Evolutionary conservation across 2,888 invertebrate genomes (phyloP).

Genomic region (Phania funesta): DNA sequence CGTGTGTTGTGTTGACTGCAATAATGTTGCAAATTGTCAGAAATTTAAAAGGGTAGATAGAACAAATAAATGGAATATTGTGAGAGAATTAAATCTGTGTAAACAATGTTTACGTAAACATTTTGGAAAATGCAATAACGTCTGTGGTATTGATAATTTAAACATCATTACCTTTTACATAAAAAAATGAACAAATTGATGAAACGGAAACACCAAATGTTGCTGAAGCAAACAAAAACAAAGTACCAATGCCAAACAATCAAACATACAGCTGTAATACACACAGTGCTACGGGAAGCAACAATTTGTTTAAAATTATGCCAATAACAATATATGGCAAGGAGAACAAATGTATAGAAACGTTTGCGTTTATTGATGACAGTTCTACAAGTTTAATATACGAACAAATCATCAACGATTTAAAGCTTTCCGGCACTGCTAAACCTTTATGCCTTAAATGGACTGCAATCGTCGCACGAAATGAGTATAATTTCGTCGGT

Average conservation of each 20-base stretch:
- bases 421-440: slow-evolving; percentile 20
- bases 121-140: slow-evolving; percentile 1
- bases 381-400: slow-evolving; percentile 28
- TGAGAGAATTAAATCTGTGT: slow-evolving; percentile 18
- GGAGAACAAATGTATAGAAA: not conserved
- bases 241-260: not conserved
- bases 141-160: not conserved
- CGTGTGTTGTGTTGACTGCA: not conserved
- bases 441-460: slow-evolving; percentile 26
- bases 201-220: not conserved
- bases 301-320: not conserved
- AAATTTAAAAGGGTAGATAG: not conserved
- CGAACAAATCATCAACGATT: slow-evolving; percentile 23
- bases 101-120: slow-evolving; percentile 28
- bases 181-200: not conserved
- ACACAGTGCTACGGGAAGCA: not conserved
- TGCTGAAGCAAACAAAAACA: not conserved
- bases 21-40: slow-evolving; percentile 10
- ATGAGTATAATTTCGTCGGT: not conserved
- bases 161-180: not conserved
- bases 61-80: not conserved
- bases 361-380: not conserved
- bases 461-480: not conserved
- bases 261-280: not conserved
- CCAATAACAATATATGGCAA: not conserved